Conservation (phyloP, 2,113 vertebrate genomes). For the Cebidichthys violaceus region DNA sequence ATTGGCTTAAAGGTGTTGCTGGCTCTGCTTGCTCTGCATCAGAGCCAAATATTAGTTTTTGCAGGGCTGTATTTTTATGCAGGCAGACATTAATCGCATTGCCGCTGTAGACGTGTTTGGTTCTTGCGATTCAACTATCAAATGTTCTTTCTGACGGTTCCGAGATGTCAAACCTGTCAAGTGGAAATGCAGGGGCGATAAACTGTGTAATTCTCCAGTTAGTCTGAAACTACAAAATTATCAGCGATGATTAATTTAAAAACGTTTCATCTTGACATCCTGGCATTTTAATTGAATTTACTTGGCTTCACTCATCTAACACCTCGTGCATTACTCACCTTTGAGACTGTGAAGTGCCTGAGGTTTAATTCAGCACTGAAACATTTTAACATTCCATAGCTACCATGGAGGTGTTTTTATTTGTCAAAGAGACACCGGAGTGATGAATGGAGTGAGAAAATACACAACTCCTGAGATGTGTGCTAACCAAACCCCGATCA, state of each 20-base stretch:
- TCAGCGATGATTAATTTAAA: conserved; percentile 30
- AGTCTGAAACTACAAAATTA: conserved; percentile 44
- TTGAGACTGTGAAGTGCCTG: not conserved
- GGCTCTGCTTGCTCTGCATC: conserved; percentile 4
- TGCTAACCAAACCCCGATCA: not conserved
- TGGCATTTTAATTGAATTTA: conserved; percentile 18
- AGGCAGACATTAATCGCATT: not conserved
- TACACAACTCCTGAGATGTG: not conserved
- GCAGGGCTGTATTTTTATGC: conserved; percentile 2
- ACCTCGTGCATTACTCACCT: not conserved
- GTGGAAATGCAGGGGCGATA: conserved; percentile 26
- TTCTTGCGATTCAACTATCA: conserved; percentile 31
- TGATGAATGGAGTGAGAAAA: conserved; percentile 26
- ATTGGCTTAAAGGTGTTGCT: conserved; percentile 48
- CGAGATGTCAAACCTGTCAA: conserved; percentile 37
- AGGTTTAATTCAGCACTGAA: not conserved
- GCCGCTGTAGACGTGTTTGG: conserved; percentile 7
- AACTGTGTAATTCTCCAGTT: conserved; percentile 28
- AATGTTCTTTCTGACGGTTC: conserved; percentile 25
- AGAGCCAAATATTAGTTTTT: conserved; percentile 41
- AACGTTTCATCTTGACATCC: conserved; percentile 25
- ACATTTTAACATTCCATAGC: not conserved
- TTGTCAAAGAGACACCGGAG: not conserved
- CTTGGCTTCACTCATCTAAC: conserved; percentile 22
- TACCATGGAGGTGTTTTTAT: not conserved